These are phyloP conservation scores for Botia almorhae DNA, from an alignment of 2,797 vertebrate genomes.

Conservation along the genomic window DNA sequence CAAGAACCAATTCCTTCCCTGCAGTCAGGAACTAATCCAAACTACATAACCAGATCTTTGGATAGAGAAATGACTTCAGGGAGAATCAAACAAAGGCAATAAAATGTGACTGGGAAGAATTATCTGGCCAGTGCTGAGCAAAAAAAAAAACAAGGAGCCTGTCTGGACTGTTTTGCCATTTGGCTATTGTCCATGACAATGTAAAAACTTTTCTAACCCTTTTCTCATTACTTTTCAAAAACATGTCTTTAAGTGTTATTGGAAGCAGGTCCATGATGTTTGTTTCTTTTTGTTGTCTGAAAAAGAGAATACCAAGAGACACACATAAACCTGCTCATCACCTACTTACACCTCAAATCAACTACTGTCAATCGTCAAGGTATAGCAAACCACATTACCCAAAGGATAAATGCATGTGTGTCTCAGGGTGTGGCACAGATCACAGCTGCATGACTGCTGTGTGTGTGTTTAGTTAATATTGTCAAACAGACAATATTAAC, in stretches of 20 bases:
- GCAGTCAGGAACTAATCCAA: neutral
- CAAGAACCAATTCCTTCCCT: neutral
- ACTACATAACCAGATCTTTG: neutral
- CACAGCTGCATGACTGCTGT: too few relatives aligned
- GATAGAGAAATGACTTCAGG: neutral
- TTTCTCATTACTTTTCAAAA: conserved; percentile 31
- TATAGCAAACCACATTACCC: neutral
- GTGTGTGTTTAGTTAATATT: too few relatives aligned
- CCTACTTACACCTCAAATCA: neutral
- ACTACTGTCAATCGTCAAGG: neutral
- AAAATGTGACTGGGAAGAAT: neutral
- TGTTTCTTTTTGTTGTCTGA: conserved; percentile 56
- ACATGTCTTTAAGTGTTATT: conserved; percentile 42
- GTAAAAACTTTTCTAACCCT: conserved; percentile 21
- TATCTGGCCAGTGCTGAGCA: neutral
- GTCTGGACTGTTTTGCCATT: neutral
- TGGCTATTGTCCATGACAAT: neutral
- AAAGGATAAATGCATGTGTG: too few relatives aligned
- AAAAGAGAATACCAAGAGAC: conserved; percentile 36
- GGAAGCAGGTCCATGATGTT: conserved; percentile 37
- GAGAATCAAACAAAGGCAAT: neutral
- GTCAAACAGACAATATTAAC: too few relatives aligned
- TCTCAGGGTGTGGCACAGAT: too few relatives aligned
- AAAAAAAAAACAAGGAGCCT: neutral
- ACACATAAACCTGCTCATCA: conserved; percentile 16